These are phyloP conservation scores for Peucedramus taeniatus DNA, from an alignment of 2,113 vertebrate species.

Conservation along the genomic window DNA sequence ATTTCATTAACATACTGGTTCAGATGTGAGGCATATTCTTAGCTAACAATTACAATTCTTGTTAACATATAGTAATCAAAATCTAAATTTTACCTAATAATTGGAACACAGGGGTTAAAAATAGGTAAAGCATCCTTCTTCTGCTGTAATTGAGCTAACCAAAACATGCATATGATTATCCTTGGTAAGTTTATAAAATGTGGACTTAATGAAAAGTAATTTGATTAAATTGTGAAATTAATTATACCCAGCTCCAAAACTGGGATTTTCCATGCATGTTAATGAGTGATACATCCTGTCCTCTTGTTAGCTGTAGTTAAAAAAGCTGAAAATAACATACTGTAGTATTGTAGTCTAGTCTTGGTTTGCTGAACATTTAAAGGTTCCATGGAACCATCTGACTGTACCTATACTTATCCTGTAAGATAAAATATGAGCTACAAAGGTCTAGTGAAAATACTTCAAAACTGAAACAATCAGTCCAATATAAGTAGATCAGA, in stretches of 20 bases:
- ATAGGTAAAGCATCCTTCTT: background rate
- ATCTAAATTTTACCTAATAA: background rate
- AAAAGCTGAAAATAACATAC: background rate
- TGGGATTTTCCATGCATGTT: background rate
- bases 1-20: background rate
- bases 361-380: background rate
- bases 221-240: conserved; percentile 27
- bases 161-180: background rate
- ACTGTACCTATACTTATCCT: background rate
- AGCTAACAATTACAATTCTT: background rate
- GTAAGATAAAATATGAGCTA: background rate
- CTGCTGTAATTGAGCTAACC: background rate
- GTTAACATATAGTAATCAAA: background rate
- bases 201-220: conserved; percentile 14
- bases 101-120: background rate
- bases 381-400: background rate
- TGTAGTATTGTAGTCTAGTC: background rate
- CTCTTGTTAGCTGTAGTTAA: background rate
- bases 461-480: background rate
- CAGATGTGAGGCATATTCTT: background rate
- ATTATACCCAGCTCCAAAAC: background rate
- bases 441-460: background rate
- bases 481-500: background rate
- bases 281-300: background rate
- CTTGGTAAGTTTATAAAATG: background rate